Evolutionary conservation across 2,888 invertebrate genomes (phyloP).

Genomic region (Pheosia gnoma): DNA sequence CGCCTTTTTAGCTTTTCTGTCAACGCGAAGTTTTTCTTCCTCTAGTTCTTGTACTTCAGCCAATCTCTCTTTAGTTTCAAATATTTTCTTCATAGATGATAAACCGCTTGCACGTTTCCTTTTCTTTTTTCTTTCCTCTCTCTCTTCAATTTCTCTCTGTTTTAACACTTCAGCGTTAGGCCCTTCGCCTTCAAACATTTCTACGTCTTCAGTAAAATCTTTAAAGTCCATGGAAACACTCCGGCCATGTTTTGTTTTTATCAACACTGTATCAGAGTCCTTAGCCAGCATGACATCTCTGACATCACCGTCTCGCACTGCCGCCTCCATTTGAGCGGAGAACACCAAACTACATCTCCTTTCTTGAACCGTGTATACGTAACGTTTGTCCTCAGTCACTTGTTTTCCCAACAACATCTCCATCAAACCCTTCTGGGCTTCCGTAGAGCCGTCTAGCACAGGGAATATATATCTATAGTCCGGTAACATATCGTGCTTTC

Average conservation of each 20-base stretch:
- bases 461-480: constrained; percentile 91
- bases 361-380: constrained; percentile 90
- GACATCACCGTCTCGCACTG: constrained; percentile 90
- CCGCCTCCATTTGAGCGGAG: constrained; percentile 89
- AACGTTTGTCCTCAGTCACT: constrained; percentile 84
- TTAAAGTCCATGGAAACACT: constrained; percentile 89
- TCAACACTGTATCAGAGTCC: constrained; percentile 88
- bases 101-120: constrained; percentile 86
- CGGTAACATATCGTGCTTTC: constrained; percentile 86
- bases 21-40: constrained; percentile 78
- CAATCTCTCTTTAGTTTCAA: constrained; percentile 89
- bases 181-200: constrained; percentile 89
- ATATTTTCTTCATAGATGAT: constrained; percentile 87
- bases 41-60: constrained; percentile 86
- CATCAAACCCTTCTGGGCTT: constrained; percentile 85
- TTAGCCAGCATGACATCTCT: constrained; percentile 90
- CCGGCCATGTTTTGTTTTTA: constrained; percentile 89
- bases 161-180: constrained; percentile 86
- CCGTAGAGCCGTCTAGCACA: constrained; percentile 86
- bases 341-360: constrained; percentile 90
- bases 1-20: constrained; percentile 68
- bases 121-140: constrained; percentile 81
- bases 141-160: constrained; percentile 83
- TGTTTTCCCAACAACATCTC: constrained; percentile 85
- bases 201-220: constrained; percentile 83